Percentiles rank a stretch among this genome's conserved stretches.
phyloP scores from a whole-genome alignment of 2,888 invertebrate species.

The Tridacna gigas region DNA sequence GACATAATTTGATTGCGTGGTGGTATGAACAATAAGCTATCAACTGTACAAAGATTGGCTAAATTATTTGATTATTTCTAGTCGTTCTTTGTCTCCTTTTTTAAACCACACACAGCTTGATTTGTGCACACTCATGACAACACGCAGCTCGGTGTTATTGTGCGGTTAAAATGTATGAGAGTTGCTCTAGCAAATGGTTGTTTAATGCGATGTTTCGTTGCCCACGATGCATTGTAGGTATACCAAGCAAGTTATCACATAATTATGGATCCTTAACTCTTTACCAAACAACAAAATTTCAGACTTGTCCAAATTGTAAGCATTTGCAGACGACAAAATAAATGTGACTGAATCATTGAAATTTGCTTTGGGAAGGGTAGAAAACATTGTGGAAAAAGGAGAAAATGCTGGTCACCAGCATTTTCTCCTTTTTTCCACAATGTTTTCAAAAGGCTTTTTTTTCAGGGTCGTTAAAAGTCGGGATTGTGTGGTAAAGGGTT shows the following conservation, averaged over 20 bases:
- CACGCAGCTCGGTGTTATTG: no score
- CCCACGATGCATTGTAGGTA: no score
- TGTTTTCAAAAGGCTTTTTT: not conserved
- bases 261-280: no score
- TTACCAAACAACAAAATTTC: no score
- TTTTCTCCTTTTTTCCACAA: not conserved
- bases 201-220: no score
- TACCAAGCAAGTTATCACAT: no score
- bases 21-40: not conserved
- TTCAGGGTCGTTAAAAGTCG: no score
- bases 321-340: not conserved
- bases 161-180: not conserved
- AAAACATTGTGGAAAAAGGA: slow-evolving; percentile 10
- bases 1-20: slow-evolving; percentile 13
- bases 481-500: no score
- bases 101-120: not conserved
- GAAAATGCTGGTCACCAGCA: not conserved
- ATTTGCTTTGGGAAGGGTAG: no score
- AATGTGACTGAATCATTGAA: no score
- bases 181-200: no score
- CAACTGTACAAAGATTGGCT: slow-evolving; percentile 2
- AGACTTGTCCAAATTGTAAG: no score
- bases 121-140: not conserved
- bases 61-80: not conserved
- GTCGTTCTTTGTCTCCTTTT: not conserved